Evolutionary conservation across 2,888 invertebrate species (phyloP).

Genomic region (Zygogramma bicolorata): DNA sequence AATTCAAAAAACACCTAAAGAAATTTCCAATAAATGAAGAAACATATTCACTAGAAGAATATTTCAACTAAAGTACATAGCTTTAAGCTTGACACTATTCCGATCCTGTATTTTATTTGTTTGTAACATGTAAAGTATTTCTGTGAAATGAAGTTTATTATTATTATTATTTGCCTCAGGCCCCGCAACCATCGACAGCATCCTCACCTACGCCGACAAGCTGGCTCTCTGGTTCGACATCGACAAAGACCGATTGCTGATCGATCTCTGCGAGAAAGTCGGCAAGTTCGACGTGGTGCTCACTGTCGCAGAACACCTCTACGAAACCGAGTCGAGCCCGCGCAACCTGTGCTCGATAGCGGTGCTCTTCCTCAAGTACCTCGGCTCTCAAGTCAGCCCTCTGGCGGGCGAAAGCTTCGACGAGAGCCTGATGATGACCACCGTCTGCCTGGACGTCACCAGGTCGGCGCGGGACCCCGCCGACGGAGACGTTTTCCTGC

Average conservation of each 20-base stretch:
- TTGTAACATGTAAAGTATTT: no score
- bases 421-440: constrained; percentile 24
- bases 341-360: constrained; percentile 50
- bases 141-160: no score
- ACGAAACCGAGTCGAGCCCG: constrained; percentile 39
- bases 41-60: no score
- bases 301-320: constrained; percentile 46
- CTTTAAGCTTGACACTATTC: no score
- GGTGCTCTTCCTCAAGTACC: constrained; percentile 50
- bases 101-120: no score
- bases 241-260: constrained; percentile 44
- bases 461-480: background rate
- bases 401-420: constrained; percentile 16
- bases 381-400: constrained; percentile 24
- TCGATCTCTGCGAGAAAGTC: constrained; percentile 49
- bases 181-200: constrained; percentile 8
- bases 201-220: constrained; percentile 30
- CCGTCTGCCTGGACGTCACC: constrained; percentile 1
- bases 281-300: constrained; percentile 48
- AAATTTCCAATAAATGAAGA: no score
- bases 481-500: constrained; percentile 28
- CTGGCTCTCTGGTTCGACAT: constrained; percentile 47
- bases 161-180: background rate
- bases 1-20: no score
- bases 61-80: no score